These are phyloP conservation scores for Papilio dardanus DNA, from an alignment of 1,140 invertebrate species.

Conservation along the genomic window DNA sequence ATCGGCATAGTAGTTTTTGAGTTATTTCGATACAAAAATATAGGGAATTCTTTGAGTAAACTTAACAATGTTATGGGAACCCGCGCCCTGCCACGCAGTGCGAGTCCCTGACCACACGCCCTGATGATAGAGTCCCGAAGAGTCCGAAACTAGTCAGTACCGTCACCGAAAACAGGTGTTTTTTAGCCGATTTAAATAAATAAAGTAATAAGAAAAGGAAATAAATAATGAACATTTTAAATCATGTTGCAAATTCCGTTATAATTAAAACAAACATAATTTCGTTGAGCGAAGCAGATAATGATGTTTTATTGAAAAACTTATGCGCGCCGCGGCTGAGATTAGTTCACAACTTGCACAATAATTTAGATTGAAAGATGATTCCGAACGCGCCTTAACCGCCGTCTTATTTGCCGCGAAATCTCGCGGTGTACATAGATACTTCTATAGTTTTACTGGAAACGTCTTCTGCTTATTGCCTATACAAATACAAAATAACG, in stretches of 20 bases:
- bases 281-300: constrained; percentile 52
- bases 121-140: no score
- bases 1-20: no score
- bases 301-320: constrained; percentile 78
- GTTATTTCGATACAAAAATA: no score
- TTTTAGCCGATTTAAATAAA: not conserved
- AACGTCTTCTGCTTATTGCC: constrained; percentile 24
- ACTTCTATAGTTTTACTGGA: constrained; percentile 26
- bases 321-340: constrained; percentile 59
- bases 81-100: no score
- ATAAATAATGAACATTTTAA: not conserved
- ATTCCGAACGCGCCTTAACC: constrained; percentile 51
- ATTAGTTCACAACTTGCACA: constrained; percentile 73
- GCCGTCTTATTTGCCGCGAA: constrained; percentile 41
- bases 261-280: constrained; percentile 43
- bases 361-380: constrained; percentile 77
- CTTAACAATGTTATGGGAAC: no score
- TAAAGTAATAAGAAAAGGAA: no score
- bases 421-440: constrained; percentile 42
- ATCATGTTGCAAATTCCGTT: constrained; percentile 26
- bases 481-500: no score
- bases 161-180: no score
- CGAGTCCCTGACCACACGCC: no score
- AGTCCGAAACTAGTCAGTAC: no score
- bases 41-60: no score